Base-by-base conservation (phyloP, 2,888 invertebrate species). In the Aphodius granarius region DNA sequence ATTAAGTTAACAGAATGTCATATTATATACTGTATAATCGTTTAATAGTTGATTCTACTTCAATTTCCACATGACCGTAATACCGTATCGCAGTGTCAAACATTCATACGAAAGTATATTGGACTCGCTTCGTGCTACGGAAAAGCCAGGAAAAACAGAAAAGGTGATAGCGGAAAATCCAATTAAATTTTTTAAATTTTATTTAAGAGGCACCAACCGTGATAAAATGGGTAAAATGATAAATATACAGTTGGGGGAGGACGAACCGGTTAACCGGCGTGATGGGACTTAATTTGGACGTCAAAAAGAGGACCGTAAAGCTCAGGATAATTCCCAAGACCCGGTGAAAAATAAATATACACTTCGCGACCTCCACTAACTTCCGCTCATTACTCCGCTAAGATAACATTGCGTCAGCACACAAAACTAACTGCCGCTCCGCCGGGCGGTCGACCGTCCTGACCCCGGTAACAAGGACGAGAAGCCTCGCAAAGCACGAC, bases 391-490 rank as follows among this genome's bases (percentile, higher is more conserved):
- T 72, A 72, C 63, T 72, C 64, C 21, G 62, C 63, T 43, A 63
- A 72, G 72, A 72, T 72, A 72, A 72, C 72, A 72, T 63, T 72
- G 72, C 72, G 72, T 63, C 72, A 63, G 43, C 63, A 72, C 16
- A 63, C 72, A 43, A 72, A 63, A 72, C 63, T 63, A 72, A 63
- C 63, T 19, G 18, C 63, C 21, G 72, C 63, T 19, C 63, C 16
- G 18, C 63, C 21, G 72, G 18, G 3, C 43, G 6, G 43, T 43
- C 43, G 43, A 43, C 43, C 43, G 43, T 43, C 43, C 43, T 43
- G 43, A 43, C 43, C 43, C 13, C 43, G 43, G 43, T 13, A 43
- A 43, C 43, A 43, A 43, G 43, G 43, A 43, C 43, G 43, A 43
- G 43, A 43, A 43, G 43, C 43, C 43, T 43, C 43, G 43, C 43